Conservation (phyloP, 2,888 invertebrate genomes). For the Tipula unca region DNA sequence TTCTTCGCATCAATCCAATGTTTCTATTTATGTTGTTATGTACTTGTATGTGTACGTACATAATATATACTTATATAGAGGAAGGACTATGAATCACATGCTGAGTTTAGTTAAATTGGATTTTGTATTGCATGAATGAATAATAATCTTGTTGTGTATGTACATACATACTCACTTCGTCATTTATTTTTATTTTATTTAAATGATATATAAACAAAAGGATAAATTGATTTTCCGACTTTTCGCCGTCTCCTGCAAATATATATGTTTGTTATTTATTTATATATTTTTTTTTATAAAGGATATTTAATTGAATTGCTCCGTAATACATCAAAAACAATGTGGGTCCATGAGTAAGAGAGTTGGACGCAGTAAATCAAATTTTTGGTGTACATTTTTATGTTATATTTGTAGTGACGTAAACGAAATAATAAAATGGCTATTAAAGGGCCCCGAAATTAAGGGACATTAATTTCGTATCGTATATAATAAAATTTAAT, state of each 20-base stretch:
- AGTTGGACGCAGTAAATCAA: constrained; percentile 2
- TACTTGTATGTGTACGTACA: background rate
- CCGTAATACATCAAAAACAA: background rate
- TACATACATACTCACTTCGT: background rate
- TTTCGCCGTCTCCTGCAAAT: background rate
- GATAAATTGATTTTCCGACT: background rate
- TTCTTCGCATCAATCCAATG: background rate
- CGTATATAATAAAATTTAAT: background rate
- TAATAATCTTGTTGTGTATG: background rate
- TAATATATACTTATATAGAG: background rate
- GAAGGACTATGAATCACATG: background rate
- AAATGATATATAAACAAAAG: background rate
- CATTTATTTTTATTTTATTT: background rate
- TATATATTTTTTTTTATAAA: constrained; percentile 1
- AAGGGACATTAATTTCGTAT: background rate
- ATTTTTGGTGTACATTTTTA: background rate
- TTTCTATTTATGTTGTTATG: background rate
- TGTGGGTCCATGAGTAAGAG: background rate
- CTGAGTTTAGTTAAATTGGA: constrained; percentile 14
- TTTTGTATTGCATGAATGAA: constrained; percentile 1
- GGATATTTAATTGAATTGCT: background rate
- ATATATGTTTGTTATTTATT: background rate
- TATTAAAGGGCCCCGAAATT: background rate
- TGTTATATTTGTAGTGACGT: background rate
- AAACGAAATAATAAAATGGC: constrained; percentile 2